Evolutionary conservation across 2,888 invertebrate genomes (phyloP).

Genomic region (Priocnemis perturbator): DNA sequence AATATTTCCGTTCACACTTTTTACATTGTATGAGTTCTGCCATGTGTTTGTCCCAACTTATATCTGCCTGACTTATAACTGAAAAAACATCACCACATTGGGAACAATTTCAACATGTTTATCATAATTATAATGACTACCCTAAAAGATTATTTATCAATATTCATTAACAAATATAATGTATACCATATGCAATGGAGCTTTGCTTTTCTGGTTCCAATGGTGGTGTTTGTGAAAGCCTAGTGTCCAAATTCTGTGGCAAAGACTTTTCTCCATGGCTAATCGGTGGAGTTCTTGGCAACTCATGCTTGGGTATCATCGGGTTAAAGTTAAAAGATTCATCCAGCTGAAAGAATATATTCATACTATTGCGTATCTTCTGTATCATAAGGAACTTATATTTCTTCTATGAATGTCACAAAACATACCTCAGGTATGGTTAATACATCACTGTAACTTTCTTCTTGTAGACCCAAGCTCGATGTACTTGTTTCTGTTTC

Average conservation of each 20-base stretch:
- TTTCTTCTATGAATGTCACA: too few species aligned
- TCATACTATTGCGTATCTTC: too few species aligned
- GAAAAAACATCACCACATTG: constrained; percentile 3
- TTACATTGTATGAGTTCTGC: constrained; percentile 56
- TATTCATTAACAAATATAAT: background rate
- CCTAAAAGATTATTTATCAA: too few species aligned
- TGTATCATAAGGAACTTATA: too few species aligned
- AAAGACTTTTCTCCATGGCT: background rate
- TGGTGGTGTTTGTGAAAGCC: too few species aligned
- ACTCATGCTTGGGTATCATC: constrained; percentile 60
- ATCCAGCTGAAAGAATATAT: constrained; percentile 14
- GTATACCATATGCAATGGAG: constrained; percentile 18
- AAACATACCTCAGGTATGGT: background rate
- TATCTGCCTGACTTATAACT: constrained; percentile 27
- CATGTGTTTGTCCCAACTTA: constrained; percentile 63
- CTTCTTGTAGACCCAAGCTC: background rate
- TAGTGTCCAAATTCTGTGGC: too few species aligned
- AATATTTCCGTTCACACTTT: constrained; percentile 62
- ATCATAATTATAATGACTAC: background rate
- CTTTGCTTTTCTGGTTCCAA: background rate
- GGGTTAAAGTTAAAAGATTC: constrained; percentile 52
- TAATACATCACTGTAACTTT: background rate
- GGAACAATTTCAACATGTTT: background rate
- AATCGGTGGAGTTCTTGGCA: constrained; percentile 57
- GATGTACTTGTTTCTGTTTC: background rate